Percentiles rank a stretch among this genome's conserved stretches.
These are phyloP conservation scores for Lutjanus erythropterus DNA, from an alignment of 2,113 vertebrate genomes.

Conservation along the genomic window DNA sequence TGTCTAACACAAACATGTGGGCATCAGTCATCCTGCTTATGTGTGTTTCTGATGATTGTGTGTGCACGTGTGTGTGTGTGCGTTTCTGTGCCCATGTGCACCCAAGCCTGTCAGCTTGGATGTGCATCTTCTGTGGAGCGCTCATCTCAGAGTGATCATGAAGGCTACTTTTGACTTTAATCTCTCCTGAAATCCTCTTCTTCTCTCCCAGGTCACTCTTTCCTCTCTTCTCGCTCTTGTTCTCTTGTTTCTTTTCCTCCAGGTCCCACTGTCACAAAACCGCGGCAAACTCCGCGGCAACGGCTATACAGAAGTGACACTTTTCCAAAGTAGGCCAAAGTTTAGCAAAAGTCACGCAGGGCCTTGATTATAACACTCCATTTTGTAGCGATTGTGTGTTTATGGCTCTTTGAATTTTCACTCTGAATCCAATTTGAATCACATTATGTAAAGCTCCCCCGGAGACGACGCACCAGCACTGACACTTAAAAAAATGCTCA, in stretches of 20 bases:
- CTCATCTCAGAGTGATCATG: conserved; percentile 64
- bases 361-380: conserved; percentile 60
- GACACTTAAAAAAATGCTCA: conserved; percentile 26
- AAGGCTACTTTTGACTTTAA: conserved; percentile 80
- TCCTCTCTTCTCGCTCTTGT: conserved; percentile 43
- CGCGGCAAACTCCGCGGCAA: conserved; percentile 13
- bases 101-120: conserved; percentile 68
- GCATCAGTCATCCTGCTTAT: conserved; percentile 43
- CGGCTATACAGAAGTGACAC: conserved; percentile 53
- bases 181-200: conserved; percentile 73
- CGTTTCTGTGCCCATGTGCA: conserved; percentile 15
- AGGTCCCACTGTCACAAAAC: conserved; percentile 74
- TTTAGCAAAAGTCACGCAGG: conserved; percentile 64
- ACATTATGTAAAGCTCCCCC: conserved; percentile 67
- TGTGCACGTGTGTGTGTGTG: conserved; percentile 14
- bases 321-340: conserved; percentile 74
- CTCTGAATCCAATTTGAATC: conserved; percentile 68
- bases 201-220: conserved; percentile 72
- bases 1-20: conserved; percentile 2
- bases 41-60: conserved; percentile 32
- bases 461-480: conserved; percentile 39
- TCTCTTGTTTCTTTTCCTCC: conserved; percentile 68
- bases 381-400: conserved; percentile 55
- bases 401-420: conserved; percentile 59
- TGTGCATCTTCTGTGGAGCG: conserved; percentile 55